Evolutionary conservation across 2,888 invertebrate genomes (phyloP).

Genomic region (Perizoma flavofasciatum): DNA sequence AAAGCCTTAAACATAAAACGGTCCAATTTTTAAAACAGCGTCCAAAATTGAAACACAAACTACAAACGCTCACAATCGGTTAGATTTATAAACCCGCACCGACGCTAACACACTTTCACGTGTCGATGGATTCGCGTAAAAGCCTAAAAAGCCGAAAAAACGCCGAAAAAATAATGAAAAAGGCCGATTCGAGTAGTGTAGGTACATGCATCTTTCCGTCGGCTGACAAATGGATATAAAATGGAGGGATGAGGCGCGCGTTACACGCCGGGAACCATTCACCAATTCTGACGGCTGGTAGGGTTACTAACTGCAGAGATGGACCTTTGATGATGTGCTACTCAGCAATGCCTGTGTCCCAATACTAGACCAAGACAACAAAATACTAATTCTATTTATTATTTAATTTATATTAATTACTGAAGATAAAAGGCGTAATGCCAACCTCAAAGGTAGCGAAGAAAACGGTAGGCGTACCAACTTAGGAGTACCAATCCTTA

Average conservation of each 20-base stretch:
- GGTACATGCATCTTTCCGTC: constrained; percentile 78
- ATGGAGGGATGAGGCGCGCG: constrained; percentile 68
- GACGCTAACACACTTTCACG: constrained; percentile 82
- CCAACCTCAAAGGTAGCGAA: no score
- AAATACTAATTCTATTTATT: no score
- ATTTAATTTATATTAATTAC: no score
- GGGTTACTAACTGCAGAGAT: constrained; percentile 31
- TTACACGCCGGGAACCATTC: constrained; percentile 78
- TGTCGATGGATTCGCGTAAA: constrained; percentile 82
- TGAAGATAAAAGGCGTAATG: no score
- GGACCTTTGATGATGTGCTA: constrained; percentile 10
- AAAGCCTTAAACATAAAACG: constrained; percentile 33
- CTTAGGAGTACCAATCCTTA: no score
- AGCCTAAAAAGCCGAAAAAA: constrained; percentile 76
- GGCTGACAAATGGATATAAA: constrained; percentile 82
- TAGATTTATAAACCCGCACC: constrained; percentile 76
- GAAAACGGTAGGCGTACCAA: no score
- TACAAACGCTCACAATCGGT: constrained; percentile 55
- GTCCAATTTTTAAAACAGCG: constrained; percentile 54
- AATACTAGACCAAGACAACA: no score
- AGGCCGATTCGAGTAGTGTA: constrained; percentile 48
- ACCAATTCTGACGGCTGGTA: constrained; percentile 72
- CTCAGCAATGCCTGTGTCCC: neutral
- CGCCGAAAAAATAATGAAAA: constrained; percentile 60
- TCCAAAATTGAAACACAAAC: constrained; percentile 41